Evolutionary conservation across 2,888 invertebrate species (phyloP).

Genomic region (Carpatolechia fugitivella): DNA sequence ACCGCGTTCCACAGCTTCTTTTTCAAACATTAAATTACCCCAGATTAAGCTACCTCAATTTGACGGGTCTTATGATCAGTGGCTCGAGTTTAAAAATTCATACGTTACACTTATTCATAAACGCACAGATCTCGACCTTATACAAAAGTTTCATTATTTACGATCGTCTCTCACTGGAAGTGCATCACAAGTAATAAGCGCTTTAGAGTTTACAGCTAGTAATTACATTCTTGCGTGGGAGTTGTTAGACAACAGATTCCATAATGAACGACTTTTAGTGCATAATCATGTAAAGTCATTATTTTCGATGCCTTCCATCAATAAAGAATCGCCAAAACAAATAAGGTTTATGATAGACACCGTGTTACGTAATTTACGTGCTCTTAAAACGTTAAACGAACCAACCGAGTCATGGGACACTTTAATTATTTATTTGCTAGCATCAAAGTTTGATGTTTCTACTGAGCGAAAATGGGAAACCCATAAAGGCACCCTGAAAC

Average conservation of each 20-base stretch:
- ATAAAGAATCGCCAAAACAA: not conserved
- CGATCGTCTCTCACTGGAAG: not conserved
- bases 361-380: not conserved
- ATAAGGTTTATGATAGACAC: not conserved
- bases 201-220: not conserved
- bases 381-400: conserved; percentile 3
- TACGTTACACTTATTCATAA: no score
- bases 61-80: no score
- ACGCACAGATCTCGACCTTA: not conserved
- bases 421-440: conserved; percentile 21
- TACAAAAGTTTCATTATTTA: not conserved
- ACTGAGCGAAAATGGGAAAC: conserved; percentile 24
- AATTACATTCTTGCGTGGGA: not conserved
- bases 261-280: not conserved
- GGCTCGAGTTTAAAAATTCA: no score
- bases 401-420: conserved; percentile 16
- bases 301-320: conserved; percentile 7
- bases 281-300: conserved; percentile 13
- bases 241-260: not conserved
- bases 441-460: conserved; percentile 21
- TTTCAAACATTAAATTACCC: not conserved
- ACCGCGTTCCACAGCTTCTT: no score
- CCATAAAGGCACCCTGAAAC: conserved; percentile 3
- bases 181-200: not conserved
- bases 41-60: no score